Percentiles rank a stretch among this genome's conserved stretches.
phyloP scores from a whole-genome alignment of 2,797 vertebrate species.

The Pogonophryne albipinna region DNA sequence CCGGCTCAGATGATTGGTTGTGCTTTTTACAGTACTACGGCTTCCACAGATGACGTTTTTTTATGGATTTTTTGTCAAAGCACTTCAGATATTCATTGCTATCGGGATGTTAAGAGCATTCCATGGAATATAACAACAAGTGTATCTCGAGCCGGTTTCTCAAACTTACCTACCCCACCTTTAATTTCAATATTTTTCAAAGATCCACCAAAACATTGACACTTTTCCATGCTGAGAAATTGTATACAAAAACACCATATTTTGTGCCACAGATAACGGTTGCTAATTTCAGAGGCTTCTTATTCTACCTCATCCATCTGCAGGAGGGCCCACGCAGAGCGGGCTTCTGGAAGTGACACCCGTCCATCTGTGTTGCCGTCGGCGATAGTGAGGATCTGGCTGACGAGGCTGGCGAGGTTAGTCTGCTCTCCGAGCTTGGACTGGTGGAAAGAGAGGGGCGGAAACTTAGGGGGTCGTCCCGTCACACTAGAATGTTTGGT shows the following conservation, averaged over 20 bases:
- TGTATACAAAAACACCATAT: background rate
- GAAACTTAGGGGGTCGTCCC: background rate
- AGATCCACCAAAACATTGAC: too few species aligned
- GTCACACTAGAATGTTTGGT: background rate
- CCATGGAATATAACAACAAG: too few species aligned
- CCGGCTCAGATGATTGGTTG: too few species aligned
- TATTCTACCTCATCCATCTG: slow-evolving; percentile 92
- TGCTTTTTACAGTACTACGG: too few species aligned
- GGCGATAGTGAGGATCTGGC: slow-evolving; percentile 92
- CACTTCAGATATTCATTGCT: too few species aligned
- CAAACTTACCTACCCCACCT: too few species aligned
- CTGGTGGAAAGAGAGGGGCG: slow-evolving; percentile 76
- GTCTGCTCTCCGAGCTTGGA: slow-evolving; percentile 95
- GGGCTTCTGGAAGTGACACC: slow-evolving; percentile 96
- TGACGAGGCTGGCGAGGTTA: slow-evolving; percentile 91
- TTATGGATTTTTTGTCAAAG: too few species aligned
- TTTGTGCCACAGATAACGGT: background rate
- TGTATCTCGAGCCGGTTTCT: too few species aligned
- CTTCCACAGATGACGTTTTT: too few species aligned
- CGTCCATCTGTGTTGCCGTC: slow-evolving; percentile 97
- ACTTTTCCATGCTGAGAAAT: background rate
- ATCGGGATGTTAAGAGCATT: too few species aligned
- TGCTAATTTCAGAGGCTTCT: background rate
- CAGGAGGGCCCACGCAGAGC: slow-evolving; percentile 96
- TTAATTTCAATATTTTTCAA: too few species aligned